phyloP scores from a whole-genome alignment of 2,113 vertebrate genomes.

The Morone saxatilis region DNA sequence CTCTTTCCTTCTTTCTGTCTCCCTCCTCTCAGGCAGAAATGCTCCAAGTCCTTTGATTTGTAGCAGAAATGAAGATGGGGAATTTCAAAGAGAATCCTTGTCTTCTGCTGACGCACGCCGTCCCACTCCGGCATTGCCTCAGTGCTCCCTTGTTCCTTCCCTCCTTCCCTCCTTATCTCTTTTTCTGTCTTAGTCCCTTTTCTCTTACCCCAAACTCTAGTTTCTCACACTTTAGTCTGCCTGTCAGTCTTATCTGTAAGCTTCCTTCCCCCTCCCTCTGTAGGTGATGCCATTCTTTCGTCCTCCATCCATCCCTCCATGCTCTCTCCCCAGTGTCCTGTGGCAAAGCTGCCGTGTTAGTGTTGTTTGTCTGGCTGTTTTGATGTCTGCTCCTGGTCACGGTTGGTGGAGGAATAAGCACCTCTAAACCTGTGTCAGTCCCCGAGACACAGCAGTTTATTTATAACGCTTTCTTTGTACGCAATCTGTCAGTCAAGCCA shows the following conservation, averaged over 20 bases:
- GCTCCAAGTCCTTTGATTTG: slow-evolving; percentile 79
- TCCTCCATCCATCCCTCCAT: slow-evolving; percentile 67
- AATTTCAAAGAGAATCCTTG: slow-evolving; percentile 84
- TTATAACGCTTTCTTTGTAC: slow-evolving; percentile 79
- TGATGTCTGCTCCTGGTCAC: slow-evolving; percentile 78
- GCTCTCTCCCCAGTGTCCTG: slow-evolving; percentile 62
- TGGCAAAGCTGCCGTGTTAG: slow-evolving; percentile 73
- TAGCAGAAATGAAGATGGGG: slow-evolving; percentile 81
- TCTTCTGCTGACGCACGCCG: slow-evolving; percentile 80
- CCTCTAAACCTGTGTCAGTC: slow-evolving; percentile 82
- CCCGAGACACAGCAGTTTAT: slow-evolving; percentile 77
- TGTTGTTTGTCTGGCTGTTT: slow-evolving; percentile 70
- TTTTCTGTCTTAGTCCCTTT: slow-evolving; percentile 50
- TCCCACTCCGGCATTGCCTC: slow-evolving; percentile 73
- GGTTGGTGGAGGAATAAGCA: slow-evolving; percentile 78
- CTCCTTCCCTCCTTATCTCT: slow-evolving; percentile 39
- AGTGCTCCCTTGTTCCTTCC: slow-evolving; percentile 58
- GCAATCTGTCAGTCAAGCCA: slow-evolving; percentile 80
- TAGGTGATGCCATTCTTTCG: slow-evolving; percentile 55
- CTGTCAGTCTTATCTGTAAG: slow-evolving; percentile 64
- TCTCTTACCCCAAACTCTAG: slow-evolving; percentile 59
- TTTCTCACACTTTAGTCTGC: slow-evolving; percentile 56
- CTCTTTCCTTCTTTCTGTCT: slow-evolving; percentile 46
- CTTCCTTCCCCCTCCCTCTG: slow-evolving; percentile 26
- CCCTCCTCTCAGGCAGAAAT: slow-evolving; percentile 71